Percentiles rank a stretch among this genome's conserved stretches.
Evolutionary conservation across 2,888 invertebrate genomes (phyloP).

Genomic region (Zelleria hepariella): DNA sequence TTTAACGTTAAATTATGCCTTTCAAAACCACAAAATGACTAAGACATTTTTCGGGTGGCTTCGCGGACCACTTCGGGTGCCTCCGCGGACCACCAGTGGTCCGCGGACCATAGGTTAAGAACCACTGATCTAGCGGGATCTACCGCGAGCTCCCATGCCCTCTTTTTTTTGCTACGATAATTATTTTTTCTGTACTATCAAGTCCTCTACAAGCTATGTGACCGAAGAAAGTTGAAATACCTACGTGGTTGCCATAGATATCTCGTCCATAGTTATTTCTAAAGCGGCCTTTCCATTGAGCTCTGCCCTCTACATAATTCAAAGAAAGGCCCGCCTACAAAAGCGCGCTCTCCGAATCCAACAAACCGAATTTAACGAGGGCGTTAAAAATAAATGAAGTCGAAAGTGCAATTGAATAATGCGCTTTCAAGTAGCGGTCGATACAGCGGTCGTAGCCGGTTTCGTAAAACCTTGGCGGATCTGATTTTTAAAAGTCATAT

Average conservation of each 20-base stretch:
- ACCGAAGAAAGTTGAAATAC: background rate
- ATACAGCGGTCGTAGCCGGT: background rate
- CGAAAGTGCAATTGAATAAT: background rate
- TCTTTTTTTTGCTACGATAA: no score
- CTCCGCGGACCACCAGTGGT: no score
- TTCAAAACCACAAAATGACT: no score
- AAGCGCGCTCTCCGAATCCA: constrained; percentile 28
- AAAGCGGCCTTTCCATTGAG: constrained; percentile 31
- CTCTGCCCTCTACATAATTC: constrained; percentile 52
- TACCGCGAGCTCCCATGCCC: no score
- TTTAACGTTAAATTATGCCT: no score
- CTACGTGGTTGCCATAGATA: background rate
- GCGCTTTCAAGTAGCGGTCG: background rate
- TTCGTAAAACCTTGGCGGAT: background rate
- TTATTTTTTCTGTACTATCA: no score
- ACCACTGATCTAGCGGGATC: no score
- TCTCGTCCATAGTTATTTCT: background rate
- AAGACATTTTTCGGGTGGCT: no score
- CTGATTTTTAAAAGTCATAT: background rate
- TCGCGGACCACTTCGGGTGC: no score
- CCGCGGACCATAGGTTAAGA: no score
- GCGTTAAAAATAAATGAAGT: background rate
- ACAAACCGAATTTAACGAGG: constrained; percentile 27
- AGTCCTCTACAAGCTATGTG: no score
- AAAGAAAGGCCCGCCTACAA: constrained; percentile 46